Evolutionary conservation across 2,888 invertebrate species (phyloP).

Genomic region (Hesperia comma): DNA sequence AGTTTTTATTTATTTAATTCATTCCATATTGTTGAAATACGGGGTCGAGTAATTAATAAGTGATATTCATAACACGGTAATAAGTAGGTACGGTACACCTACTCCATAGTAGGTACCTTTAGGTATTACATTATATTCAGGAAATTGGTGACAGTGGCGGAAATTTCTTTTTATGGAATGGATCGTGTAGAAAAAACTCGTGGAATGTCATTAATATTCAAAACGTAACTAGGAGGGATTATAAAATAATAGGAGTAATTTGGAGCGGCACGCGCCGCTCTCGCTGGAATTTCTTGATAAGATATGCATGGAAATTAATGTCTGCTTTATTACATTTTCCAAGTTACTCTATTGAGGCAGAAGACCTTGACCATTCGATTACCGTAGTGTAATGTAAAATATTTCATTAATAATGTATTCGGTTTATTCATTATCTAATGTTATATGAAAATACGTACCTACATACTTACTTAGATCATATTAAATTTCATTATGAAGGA

Average conservation of each 20-base stretch:
- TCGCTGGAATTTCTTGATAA: constrained; percentile 73
- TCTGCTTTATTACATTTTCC: constrained; percentile 79
- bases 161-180: constrained; percentile 69
- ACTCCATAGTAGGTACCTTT: neutral
- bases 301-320: constrained; percentile 80
- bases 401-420: constrained; percentile 4
- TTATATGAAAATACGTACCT: neutral
- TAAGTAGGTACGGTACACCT: too few species aligned
- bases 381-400: neutral
- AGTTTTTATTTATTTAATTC: neutral
- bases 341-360: constrained; percentile 48
- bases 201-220: constrained; percentile 83
- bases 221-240: constrained; percentile 82
- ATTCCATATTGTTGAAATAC: neutral
- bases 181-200: constrained; percentile 67
- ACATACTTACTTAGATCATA: neutral
- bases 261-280: constrained; percentile 68
- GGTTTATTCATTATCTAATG: neutral
- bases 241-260: constrained; percentile 84
- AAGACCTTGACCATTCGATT: constrained; percentile 24
- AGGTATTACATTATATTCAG: constrained; percentile 43
- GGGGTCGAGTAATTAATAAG: too few species aligned
- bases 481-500: neutral
- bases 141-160: constrained; percentile 65
- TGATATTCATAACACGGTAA: too few species aligned